Base-by-base conservation (phyloP, 2,113 vertebrate species). In the Tragulus kanchil region DNA sequence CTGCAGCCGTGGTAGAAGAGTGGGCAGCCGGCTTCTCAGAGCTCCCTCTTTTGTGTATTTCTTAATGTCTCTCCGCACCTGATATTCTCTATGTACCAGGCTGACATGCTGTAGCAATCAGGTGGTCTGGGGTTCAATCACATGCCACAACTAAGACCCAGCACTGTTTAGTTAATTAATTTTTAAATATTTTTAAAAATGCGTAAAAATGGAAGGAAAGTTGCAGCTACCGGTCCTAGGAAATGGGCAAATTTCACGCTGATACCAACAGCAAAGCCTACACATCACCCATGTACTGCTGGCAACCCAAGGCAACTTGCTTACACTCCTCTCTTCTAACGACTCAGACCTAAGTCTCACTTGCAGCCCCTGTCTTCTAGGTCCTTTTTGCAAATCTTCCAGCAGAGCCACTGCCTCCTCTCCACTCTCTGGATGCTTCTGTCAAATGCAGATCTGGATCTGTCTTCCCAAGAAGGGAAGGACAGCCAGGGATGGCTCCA, bases 1-100 rank as follows among this genome's bases (percentile, higher is more conserved):
- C 56, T 3, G 45, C 31, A 0, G 0, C 16, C 0, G 0, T 36
- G 36, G 36, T 1, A 1, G 4, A 2, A 0, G 0, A 3, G 6
- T 1, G 0, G 9, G 6, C 45, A 0, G 13, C n/a, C 21, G 17
- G 87, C 83, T 36, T 23, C 61, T 14, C 64, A 14, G 89, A 90
- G 28, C 42, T 42, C 54, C 36, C 36, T 36, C 36, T 36, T 36
- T 36, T 36, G 36, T 36, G 36, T 36, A 36, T 36, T 36, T 36
- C 36, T 36, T 36, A 36, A 36, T 36, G 36, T 36, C 36, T 36
- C 36, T 36, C 36, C 36, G 36, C 36, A 36, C 36, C 36, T 36
- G 36, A 36, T 36, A 36, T 36, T 36, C 36, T 36, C 36, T 36
- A 36, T 36, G 36, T 36, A 36, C 36, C 36, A 36, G 36, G 36